Evolutionary conservation across 2,888 invertebrate species (phyloP).

Genomic region (Stenoptilia bipunctidactyla): DNA sequence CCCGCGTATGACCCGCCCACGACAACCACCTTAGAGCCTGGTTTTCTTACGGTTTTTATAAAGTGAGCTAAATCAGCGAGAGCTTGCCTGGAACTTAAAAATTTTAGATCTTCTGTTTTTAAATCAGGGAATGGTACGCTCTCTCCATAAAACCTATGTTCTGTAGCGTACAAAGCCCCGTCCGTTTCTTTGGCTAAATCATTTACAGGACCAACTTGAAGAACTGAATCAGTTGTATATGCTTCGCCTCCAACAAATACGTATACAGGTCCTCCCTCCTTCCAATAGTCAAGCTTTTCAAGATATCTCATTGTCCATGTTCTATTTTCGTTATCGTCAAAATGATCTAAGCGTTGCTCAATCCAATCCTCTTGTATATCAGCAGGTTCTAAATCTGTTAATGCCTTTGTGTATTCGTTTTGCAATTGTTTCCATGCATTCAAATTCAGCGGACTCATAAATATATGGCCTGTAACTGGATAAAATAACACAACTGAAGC

Average conservation of each 20-base stretch:
- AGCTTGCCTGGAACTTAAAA: neutral
- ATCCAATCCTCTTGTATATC: neutral
- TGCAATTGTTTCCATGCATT: too few relatives aligned
- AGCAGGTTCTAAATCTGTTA: too few relatives aligned
- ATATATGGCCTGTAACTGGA: too few relatives aligned
- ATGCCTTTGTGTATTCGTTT: too few relatives aligned
- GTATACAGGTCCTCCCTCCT: conserved; percentile 3
- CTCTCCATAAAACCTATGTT: too few relatives aligned
- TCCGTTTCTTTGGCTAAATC: conserved; percentile 2
- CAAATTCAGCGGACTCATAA: too few relatives aligned
- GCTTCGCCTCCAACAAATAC: conserved; percentile 5
- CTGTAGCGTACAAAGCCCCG: neutral
- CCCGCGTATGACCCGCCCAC: conserved; percentile 47
- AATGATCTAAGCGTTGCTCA: neutral
- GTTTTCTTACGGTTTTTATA: conserved; percentile 7
- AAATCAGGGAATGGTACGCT: too few relatives aligned
- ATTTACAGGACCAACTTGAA: neutral
- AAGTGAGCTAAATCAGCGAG: conserved; percentile 5
- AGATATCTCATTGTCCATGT: conserved; percentile 10
- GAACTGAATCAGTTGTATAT: too few relatives aligned
- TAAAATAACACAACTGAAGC: too few relatives aligned
- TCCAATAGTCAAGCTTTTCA: neutral
- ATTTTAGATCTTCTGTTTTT: too few relatives aligned
- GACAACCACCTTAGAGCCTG: conserved; percentile 12
- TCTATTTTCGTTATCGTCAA: neutral